A percentile compares a stretch with the other conserved stretches of the same genome.
These are phyloP conservation scores for Urophycis tenuis DNA, from an alignment of 2,797 vertebrate genomes.

Conservation along the genomic window DNA sequence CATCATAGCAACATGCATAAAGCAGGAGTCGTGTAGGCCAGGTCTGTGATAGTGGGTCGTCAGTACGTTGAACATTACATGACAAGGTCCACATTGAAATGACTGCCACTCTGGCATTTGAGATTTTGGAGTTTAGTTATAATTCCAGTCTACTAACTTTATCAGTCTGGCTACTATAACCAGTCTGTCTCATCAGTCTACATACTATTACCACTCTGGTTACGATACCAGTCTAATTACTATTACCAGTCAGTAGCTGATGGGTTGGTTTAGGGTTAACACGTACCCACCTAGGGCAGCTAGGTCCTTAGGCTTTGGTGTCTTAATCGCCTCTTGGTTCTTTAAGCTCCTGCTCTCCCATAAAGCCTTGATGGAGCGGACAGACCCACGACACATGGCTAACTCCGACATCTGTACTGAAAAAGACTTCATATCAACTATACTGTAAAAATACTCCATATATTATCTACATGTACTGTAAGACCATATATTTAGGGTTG, in stretches of 20 bases:
- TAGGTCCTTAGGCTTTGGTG: neutral
- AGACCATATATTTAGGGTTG: neutral
- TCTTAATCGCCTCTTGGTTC: conserved; percentile 68
- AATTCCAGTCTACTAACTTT: neutral
- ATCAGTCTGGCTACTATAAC: neutral
- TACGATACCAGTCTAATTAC: neutral
- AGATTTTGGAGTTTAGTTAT: no score
- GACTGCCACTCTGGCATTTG: no score
- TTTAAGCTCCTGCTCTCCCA: conserved; percentile 88
- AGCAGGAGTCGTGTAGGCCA: no score
- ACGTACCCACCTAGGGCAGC: neutral
- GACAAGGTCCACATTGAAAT: no score
- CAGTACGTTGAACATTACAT: no score
- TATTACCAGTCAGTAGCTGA: neutral
- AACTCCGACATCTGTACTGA: conserved; percentile 69
- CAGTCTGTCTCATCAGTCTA: no score
- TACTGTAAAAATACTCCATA: no score
- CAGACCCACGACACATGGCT: conserved; percentile 65
- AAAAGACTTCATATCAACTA: no score
- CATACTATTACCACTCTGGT: neutral
- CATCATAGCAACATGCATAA: no score
- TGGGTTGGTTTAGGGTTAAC: neutral
- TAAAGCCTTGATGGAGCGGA: conserved; percentile 79
- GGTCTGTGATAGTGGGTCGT: no score
- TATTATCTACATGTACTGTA: no score